Evolutionary conservation across 2,888 invertebrate species (phyloP).

Genomic region (Yponomeuta evonymella): DNA sequence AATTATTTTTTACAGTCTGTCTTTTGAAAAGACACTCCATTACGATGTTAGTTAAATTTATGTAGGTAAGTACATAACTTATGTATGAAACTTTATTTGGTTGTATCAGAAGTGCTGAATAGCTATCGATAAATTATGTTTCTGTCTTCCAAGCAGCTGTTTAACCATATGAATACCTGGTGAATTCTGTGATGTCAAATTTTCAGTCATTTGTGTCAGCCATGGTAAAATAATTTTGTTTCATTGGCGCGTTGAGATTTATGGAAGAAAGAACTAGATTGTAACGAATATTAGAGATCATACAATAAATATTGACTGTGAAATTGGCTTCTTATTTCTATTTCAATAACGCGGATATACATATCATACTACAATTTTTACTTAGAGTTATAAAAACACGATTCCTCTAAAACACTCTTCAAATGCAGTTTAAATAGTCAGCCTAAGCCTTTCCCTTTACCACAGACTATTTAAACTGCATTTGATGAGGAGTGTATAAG

Average conservation of each 20-base stretch:
- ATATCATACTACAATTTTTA: too few relatives aligned
- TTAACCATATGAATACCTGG: constrained; percentile 27
- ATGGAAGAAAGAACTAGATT: constrained; percentile 60
- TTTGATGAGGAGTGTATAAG: too few relatives aligned
- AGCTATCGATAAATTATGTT: constrained; percentile 26
- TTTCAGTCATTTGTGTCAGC: constrained; percentile 58
- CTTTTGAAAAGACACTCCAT: background rate
- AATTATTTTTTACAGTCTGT: background rate
- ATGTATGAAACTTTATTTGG: background rate
- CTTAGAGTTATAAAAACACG: too few relatives aligned
- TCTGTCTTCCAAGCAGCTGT: constrained; percentile 68
- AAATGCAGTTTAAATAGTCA: too few relatives aligned
- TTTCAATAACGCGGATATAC: background rate
- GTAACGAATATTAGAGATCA: constrained; percentile 64
- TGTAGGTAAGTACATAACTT: background rate
- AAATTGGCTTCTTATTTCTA: constrained; percentile 31
- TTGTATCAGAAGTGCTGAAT: background rate
- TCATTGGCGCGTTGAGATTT: constrained; percentile 57
- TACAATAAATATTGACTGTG: constrained; percentile 66
- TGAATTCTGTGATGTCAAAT: constrained; percentile 54
- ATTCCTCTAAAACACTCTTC: too few relatives aligned
- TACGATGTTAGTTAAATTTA: background rate
- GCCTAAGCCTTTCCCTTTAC: too few relatives aligned
- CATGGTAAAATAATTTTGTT: constrained; percentile 42
- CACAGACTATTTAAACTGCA: too few relatives aligned